phyloP scores from a whole-genome alignment of 2,888 invertebrate genomes.

The Lasiommata megera region DNA sequence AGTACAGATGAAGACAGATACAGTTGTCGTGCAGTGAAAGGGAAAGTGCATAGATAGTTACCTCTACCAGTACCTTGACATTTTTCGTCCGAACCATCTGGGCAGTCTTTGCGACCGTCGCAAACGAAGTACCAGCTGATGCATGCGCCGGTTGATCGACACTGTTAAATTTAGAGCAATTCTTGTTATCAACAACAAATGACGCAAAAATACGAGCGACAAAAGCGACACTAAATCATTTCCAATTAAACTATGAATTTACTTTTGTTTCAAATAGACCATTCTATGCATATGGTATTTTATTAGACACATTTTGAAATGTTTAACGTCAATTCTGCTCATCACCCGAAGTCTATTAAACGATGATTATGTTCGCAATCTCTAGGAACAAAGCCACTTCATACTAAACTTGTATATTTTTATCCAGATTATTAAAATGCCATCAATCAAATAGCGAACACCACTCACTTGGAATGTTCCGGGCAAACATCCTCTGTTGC shows the following conservation, averaged over 20 bases:
- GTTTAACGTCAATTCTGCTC: too few species aligned
- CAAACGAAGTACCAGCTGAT: slow-evolving; percentile 97
- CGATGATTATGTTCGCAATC: too few species aligned
- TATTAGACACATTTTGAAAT: too few species aligned
- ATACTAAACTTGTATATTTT: not conserved
- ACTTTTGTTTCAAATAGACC: too few species aligned
- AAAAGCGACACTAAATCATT: too few species aligned
- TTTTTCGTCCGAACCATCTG: slow-evolving; percentile 93
- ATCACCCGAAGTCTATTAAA: too few species aligned
- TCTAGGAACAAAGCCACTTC: too few species aligned
- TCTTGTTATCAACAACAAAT: too few species aligned
- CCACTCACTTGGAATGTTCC: slow-evolving; percentile 89
- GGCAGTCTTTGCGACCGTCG: slow-evolving; percentile 91
- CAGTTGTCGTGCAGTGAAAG: slow-evolving; percentile 33
- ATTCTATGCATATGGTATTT: too few species aligned
- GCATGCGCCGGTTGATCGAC: slow-evolving; percentile 91
- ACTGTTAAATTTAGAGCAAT: slow-evolving; percentile 76
- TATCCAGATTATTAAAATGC: not conserved
- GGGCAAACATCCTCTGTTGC: slow-evolving; percentile 88
- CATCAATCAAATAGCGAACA: not conserved
- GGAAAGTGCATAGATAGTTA: slow-evolving; percentile 53
- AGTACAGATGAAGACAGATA: not conserved
- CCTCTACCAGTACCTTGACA: slow-evolving; percentile 83
- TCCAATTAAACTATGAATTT: too few species aligned
- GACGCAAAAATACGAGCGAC: too few species aligned